Conservation (phyloP, 2,797 vertebrate species). For the Chanos chanos region DNA sequence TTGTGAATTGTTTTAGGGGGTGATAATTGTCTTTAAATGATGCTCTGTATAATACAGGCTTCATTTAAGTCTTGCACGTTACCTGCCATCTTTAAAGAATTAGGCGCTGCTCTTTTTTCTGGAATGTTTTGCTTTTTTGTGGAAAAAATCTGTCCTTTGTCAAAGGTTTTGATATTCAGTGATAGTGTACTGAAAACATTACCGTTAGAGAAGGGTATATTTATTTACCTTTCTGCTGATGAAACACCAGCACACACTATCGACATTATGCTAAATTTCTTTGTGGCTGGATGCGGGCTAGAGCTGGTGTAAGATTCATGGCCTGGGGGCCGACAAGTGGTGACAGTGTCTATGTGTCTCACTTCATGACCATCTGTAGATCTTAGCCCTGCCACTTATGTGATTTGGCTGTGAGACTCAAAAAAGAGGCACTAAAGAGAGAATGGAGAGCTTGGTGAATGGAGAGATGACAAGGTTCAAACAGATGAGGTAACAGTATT, state of each 20-base stretch:
- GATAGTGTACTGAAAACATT: background rate
- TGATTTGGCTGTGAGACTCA: constrained; percentile 49
- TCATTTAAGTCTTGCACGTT: too few species aligned
- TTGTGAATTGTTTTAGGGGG: too few species aligned
- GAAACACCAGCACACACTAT: constrained; percentile 51
- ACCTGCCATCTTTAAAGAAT: too few species aligned
- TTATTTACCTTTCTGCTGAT: constrained; percentile 48
- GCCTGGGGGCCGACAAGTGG: constrained; percentile 52
- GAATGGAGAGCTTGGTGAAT: constrained; percentile 10
- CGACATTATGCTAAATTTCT: constrained; percentile 69
- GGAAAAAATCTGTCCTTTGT: constrained; percentile 3
- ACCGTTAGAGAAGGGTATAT: constrained; percentile 20
- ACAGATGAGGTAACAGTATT: background rate
- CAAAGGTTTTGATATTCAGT: background rate
- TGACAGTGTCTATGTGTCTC: constrained; percentile 57
- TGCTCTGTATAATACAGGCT: too few species aligned
- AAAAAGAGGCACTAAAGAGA: constrained; percentile 27
- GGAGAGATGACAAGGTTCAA: constrained; percentile 21
- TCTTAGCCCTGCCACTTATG: constrained; percentile 41
- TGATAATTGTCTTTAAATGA: too few species aligned
- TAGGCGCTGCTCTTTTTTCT: too few species aligned
- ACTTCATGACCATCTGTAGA: constrained; percentile 36
- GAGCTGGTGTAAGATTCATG: constrained; percentile 37
- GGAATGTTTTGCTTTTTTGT: background rate
- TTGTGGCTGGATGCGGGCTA: constrained; percentile 65